Evolutionary conservation across 2,888 invertebrate genomes (phyloP), one percentile per base, ranked within the genome.

Genomic region (Drosophila leonis): DNA sequence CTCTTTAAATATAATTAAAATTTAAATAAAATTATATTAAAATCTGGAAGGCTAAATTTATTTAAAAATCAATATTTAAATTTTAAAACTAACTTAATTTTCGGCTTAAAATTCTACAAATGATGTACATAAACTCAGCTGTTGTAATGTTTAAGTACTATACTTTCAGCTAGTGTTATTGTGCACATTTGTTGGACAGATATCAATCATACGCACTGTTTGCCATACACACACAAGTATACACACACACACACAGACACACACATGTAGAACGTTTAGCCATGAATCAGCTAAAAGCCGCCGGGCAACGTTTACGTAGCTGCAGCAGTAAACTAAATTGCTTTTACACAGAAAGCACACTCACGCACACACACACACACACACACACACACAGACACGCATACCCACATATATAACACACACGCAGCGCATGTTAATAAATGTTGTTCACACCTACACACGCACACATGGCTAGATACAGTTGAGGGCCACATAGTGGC

Each of bases 201-300:
- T 85, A 85, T 85, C 84, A 85, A 85, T 85, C 84, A 85, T 85
- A 85, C 84, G 88, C 84, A 83, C 82, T 83, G 88, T 83, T 73
- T 86, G 80, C 82, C 57, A 57, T 59, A 67, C 61, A 68, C 59
- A 65, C 54, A 72, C 44, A n/a, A n/a, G n/a, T n/a, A 67, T 37
- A 55, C 52, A 37, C 27, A 62, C 33, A 73, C 52, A 74, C 66
- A 71, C 41, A 55, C 61, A 57, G 48, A 72, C 51, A 66, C 15
- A 52, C 18, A 15, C 10, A 27, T 9, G n/a, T 18, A 64, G 57
- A 66, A 65, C 80, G 70, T 73, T 88, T 85, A 84, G 88, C 76
- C 79, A 85, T 88, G 84, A 88, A 85, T 88, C 84, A 83, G 82
- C 86, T 75, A 82, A 85, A 83, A 88, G 79, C 80, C 78, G 69